Evolutionary conservation across 30 jellyfish, hydroid and myxozoan genomes (phyloP), one percentile per base, ranked within the genome.

Genomic region (Aurelia aurita complex sp. Pacific): DNA sequence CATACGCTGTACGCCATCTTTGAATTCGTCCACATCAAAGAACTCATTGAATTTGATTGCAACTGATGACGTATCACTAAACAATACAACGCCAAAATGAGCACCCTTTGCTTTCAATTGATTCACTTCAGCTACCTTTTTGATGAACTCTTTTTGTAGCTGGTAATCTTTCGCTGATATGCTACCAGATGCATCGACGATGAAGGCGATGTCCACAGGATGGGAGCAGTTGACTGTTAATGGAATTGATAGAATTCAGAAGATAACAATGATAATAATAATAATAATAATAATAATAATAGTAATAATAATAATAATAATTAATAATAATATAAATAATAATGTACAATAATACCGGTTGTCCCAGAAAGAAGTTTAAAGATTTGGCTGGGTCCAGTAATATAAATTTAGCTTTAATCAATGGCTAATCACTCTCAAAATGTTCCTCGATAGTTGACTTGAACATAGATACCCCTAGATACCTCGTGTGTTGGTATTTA

Each of bases 131-230:
- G 85, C 82, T 4, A 84, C 82, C 19, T 8, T 63, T 38, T 84
- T 73, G 59, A 84, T 84, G 84, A 84, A 84, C 60, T 84, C 87
- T 53, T 84, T 84, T 42, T 84, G 93, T 53, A 84, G 77, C 67
- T 84, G 87, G 68, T 84, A 84, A 57, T 84, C 72, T 36, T 73
- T 64, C 14, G 87, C 79, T 19, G 23, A 38, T 13, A 84, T 84
- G 75, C 93, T 84, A 55, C 93, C 93, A 10, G 93, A 84, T 8
- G 93, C 80, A 65, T 84, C 93, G 50, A 84, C 93, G 50, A 84
- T 77, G 82, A 84, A 84, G 10, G 82, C 93, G 62, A 84, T 84
- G 69, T 84, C 93, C 34, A 84, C 82, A 10, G 87, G 77, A 23
- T 65, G 16, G 18, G 76, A 11, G 82, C 93, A 84, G 67, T 65